Evolutionary conservation across 2,888 invertebrate genomes (phyloP).

Genomic region (Andrena minutula): DNA sequence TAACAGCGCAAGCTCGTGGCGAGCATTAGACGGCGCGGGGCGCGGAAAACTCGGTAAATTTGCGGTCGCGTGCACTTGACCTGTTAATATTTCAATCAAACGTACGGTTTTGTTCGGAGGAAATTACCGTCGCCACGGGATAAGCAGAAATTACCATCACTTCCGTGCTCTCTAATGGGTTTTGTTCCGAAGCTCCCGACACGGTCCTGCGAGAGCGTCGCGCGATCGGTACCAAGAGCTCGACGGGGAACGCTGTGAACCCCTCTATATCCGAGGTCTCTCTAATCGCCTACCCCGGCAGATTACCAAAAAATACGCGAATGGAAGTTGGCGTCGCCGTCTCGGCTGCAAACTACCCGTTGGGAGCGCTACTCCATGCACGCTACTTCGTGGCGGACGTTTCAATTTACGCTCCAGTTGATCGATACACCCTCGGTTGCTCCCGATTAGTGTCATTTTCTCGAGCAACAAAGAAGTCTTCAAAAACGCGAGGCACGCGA

Average conservation of each 20-base stretch:
- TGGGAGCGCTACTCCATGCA: background rate
- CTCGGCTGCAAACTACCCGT: background rate
- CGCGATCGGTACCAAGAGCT: conserved; percentile 1
- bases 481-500: conserved; percentile 4
- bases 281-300: too few relatives aligned
- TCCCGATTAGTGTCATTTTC: conserved; percentile 11
- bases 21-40: background rate
- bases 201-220: conserved; percentile 2
- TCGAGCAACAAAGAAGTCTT: background rate
- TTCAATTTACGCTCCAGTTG: conserved; percentile 18
- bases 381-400: background rate
- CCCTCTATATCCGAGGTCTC: too few relatives aligned
- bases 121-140: conserved; percentile 40
- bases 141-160: conserved; percentile 47
- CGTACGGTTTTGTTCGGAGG: conserved; percentile 46
- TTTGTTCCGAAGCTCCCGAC: conserved; percentile 26
- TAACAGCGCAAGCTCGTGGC: conserved; percentile 11
- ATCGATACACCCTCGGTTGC: conserved; percentile 7
- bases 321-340: background rate
- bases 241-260: background rate
- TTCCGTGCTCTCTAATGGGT: conserved; percentile 39
- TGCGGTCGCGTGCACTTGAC: conserved; percentile 51
- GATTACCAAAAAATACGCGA: background rate
- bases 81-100: conserved; percentile 60
- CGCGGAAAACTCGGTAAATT: conserved; percentile 51